These are phyloP conservation scores for Aricia agestis DNA, from an alignment of 1,140 invertebrate species.

Conservation along the genomic window DNA sequence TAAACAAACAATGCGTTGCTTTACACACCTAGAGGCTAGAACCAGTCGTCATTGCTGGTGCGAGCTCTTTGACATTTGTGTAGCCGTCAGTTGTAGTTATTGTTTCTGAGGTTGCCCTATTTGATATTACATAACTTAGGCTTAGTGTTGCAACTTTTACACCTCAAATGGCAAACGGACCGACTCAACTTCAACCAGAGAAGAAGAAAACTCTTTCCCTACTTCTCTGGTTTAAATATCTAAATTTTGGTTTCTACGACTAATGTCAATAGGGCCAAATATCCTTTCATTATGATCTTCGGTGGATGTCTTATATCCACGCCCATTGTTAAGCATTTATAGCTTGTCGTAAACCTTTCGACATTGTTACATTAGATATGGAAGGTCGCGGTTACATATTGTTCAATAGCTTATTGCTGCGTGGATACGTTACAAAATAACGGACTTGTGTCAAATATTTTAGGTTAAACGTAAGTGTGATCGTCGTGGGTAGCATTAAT, in stretches of 20 bases:
- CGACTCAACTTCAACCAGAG: no score
- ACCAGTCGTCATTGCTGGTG: neutral
- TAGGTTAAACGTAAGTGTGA: neutral
- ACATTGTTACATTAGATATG: neutral
- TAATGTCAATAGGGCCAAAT: no score
- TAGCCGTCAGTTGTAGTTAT: neutral
- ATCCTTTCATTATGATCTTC: no score
- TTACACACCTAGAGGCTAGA: neutral
- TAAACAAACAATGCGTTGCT: neutral
- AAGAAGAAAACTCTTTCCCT: no score
- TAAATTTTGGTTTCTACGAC: no score
- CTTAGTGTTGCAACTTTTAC: neutral
- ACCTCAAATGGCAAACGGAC: neutral
- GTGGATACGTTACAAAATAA: neutral
- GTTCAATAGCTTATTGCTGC: neutral
- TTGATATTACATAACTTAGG: neutral
- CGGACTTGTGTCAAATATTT: neutral
- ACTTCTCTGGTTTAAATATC: no score
- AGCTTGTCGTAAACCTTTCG: neutral
- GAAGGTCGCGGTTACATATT: constrained; percentile 2
- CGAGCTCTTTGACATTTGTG: neutral
- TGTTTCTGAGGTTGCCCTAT: neutral
- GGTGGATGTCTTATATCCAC: neutral
- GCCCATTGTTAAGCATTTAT: neutral
- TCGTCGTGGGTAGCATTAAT: neutral